Base-by-base conservation (phyloP, 2,888 invertebrate species). In the Leucophenga montana region DNA sequence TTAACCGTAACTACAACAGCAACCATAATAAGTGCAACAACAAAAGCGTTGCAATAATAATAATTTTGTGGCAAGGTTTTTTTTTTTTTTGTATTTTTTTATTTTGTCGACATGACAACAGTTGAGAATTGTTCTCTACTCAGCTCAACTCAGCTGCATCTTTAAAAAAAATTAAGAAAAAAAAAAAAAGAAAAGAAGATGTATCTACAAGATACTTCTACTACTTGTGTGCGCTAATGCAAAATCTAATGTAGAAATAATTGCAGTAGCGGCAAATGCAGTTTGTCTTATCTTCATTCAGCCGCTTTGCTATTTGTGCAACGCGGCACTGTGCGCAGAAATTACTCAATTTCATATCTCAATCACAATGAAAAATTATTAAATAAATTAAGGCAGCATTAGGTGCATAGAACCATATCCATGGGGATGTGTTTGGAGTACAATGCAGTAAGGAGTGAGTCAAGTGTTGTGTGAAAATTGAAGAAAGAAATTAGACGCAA, bases 331-430 rank as follows among this genome's bases (percentile, higher is more conserved):
- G n/a, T n/a, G n/a, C 50, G 18, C n/a, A 66, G 66, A 77, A 78
- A 81, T 81, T 83, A 80, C 81, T 83, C 84, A 83, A 81, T 83
- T 80, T 75, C 82, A 68, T 46, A 53, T 68, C 62, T 68, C 62
- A 68, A 68, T 68, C 62, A 62, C 68, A 78, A 78, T 82, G 82
- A 83, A 81, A 81, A 82, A 82, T 83, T 80, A 82, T 83, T 81
- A 83, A 83, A 78, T 78, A 83, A 82, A 82, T 83, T 80, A 83
- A 82, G 76, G 80, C 78, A 77, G 79, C 84, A 74, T 82, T 81
- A 83, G 83, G 82, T 81, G 50, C 50, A 50, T n/a, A 50, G 50
- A 50, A 18, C 50, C 50, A 50, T 16, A 50, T 11, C 50, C 16
- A 50, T n/a, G 2, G 50, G 4, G 48, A 13, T 48, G 48, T 48